Base-by-base conservation (phyloP, 1,140 invertebrate genomes). In the Trachymyrmex cornetzi region DNA sequence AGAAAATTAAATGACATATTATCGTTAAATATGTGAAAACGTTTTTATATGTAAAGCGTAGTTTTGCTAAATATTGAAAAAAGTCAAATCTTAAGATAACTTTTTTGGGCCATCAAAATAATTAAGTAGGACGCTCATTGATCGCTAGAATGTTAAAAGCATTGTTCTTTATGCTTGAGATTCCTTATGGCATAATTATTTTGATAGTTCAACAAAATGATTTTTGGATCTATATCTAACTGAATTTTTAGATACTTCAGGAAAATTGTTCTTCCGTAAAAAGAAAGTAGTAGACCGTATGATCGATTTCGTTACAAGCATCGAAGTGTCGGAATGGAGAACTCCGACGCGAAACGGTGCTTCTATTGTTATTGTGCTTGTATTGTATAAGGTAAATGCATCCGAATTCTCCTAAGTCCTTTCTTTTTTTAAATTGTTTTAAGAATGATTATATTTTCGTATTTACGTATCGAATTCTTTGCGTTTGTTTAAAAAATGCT, bases 291-390 rank as follows among this genome's bases (percentile, higher is more conserved):
- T 19, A 66, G 77, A 50, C 19, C 44, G 6, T 27, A 22, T 19
- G 24, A 7, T 77, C 19, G 6, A 44, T 85, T 67, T 66, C 14
- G 34, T 24, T 27, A 27, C 3, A 19, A 55, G 19, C 63, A 61
- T 61, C 55, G 71, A 82, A 63, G 55, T 71, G 67, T 77, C 72
- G 22, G 12, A 63, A n/a, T 24, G 55, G 12, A 53, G 44, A 44
- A 34, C 4, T 34, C 0, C 30, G 30, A 34, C 44, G 7, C 22
- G 0, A 64, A 57, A 66, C 48, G 16, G n/a, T 67, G 14, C 3
- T 69, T 80, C 67, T 38, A 77, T 44, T 44, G 38, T 44, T 38
- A 38, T 7, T 9, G 9, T 3, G 38, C 38, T 44, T 11, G 38
- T 48, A 50, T 66, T 22, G 19, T 66, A 14, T 30, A 50, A 79